A percentile compares a stretch with the other conserved stretches of the same genome.
phyloP scores from a whole-genome alignment of 53 echinoderm and acorn worm species.

The Luidia sarsii region DNA sequence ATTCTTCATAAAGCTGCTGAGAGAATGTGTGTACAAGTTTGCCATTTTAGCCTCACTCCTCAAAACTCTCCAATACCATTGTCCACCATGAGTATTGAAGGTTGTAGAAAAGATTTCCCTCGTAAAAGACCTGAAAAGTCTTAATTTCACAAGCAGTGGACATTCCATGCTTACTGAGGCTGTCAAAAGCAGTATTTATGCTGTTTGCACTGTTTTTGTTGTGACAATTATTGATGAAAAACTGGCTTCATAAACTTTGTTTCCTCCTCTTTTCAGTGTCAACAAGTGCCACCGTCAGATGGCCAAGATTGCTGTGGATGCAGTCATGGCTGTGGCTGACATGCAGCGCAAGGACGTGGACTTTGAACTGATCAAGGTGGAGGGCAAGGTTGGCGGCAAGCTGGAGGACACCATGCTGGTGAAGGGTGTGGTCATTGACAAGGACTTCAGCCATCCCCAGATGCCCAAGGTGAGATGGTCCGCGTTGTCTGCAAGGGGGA shows the following conservation, averaged over 20 bases:
- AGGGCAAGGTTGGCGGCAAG: constrained; percentile 97
- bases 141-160: too few relatives aligned
- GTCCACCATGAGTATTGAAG: too few relatives aligned
- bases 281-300: constrained; percentile 95
- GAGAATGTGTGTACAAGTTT: too few relatives aligned
- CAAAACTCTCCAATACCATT: too few relatives aligned
- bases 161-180: background rate
- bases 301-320: constrained; percentile 98
- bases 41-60: too few relatives aligned
- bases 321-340: constrained; percentile 98
- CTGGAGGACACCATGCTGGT: constrained; percentile 99
- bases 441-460: constrained; percentile 98
- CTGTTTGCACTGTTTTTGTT: too few relatives aligned
- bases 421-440: constrained; percentile 93
- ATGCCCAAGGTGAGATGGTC: constrained; percentile 97
- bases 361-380: constrained; percentile 99
- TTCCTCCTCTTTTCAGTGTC: constrained; percentile 63
- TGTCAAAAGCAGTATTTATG: background rate
- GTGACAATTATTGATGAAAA: too few relatives aligned
- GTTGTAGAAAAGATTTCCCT: too few relatives aligned
- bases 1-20: too few relatives aligned
- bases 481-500: too few relatives aligned
- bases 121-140: too few relatives aligned
- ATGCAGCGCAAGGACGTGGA: constrained; percentile 91
- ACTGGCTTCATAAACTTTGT: background rate